A percentile compares a stretch with the other conserved stretches of the same genome.
Conservation (phyloP, 2,113 vertebrate genomes). For the Eurystomus gularis region DNA sequence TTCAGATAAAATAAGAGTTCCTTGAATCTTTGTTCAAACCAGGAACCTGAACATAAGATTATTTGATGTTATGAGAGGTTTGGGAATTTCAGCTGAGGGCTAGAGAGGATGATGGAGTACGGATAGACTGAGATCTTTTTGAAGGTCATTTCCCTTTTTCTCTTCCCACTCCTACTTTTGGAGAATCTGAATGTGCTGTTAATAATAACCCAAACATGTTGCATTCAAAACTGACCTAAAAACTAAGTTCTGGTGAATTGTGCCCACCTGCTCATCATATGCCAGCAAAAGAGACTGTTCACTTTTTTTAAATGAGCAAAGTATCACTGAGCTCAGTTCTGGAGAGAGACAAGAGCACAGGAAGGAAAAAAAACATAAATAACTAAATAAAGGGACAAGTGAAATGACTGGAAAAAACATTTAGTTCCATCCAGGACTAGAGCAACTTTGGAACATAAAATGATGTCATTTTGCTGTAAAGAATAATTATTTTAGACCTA, state of each 20-base stretch:
- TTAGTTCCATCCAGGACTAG: not conserved
- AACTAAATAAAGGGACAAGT: not conserved
- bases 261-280: not conserved
- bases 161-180: not conserved
- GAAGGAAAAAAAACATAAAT: not conserved
- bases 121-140: not conserved
- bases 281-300: not conserved
- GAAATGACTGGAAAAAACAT: not conserved
- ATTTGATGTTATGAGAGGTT: not conserved
- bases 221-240: not conserved
- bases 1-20: not conserved
- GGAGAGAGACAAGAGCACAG: not conserved
- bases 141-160: not conserved
- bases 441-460: not conserved
- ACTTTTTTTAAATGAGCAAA: not conserved
- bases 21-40: not conserved
- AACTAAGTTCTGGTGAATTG: not conserved
- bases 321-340: not conserved
- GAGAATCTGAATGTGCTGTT: not conserved
- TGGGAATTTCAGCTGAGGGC: not conserved
- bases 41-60: not conserved
- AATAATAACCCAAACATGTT: not conserved
- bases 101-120: not conserved
- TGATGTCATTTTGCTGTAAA: not conserved
- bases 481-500: not conserved